A percentile compares a stretch with the other conserved stretches of the same genome.
Conservation (phyloP, 2,113 vertebrate species). For the Anser brachyrhynchus region DNA sequence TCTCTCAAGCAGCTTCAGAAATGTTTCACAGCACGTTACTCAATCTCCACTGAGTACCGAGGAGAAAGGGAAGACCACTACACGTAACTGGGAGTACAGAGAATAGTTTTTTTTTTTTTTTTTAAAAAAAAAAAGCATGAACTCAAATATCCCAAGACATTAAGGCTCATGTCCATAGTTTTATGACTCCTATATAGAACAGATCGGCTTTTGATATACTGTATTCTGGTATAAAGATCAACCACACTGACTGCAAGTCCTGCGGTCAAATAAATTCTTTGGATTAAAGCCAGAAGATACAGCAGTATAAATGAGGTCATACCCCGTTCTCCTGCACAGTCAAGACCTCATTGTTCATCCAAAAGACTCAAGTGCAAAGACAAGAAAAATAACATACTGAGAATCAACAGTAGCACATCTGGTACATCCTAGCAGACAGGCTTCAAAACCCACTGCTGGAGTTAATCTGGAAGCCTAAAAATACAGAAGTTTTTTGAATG, state of each 20-base stretch:
- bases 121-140: background rate
- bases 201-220: conserved; percentile 12
- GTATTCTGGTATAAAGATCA: background rate
- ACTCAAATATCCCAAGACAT: background rate
- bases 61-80: background rate
- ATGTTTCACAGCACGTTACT: background rate
- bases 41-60: background rate
- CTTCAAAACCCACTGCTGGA: background rate
- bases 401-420: background rate
- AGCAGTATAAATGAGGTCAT: conserved; percentile 29
- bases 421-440: background rate
- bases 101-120: too few relatives aligned
- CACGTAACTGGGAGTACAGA: background rate
- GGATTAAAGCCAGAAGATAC: background rate
- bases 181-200: background rate
- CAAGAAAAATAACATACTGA: background rate
- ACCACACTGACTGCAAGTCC: background rate
- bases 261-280: background rate
- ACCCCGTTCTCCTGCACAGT: background rate
- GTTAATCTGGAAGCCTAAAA: background rate
- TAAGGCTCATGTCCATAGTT: background rate
- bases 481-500: background rate
- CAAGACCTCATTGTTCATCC: background rate
- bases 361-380: conserved; percentile 12
- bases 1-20: background rate